Base-by-base conservation (phyloP, 2,113 vertebrate species). In the Calyptommatus sinebrachiatus region DNA sequence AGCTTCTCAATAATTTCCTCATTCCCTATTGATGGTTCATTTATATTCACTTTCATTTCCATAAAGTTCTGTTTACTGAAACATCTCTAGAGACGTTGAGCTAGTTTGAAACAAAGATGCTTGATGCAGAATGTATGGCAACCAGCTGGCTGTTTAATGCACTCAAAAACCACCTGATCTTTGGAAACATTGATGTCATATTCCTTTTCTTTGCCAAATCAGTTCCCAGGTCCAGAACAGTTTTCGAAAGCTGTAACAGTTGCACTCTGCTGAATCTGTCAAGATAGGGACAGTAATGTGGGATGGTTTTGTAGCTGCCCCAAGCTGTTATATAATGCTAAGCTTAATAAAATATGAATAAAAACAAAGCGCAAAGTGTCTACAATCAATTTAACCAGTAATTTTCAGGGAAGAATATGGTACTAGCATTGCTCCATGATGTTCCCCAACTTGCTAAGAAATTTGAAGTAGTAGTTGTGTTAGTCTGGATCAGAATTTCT, bases 161-260 rank as follows among this genome's bases (percentile, higher is more conserved):
- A 76, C 62, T 46, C n/a, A 62, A 79, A 48, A 79, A 45, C 50
- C 50, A 74, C 71, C 73, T 72, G 1, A 70, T 29, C 71, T 85
- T 85, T 62, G 31, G 75, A 35, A 77, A 89, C 53, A 77, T 73
- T 81, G 41, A 66, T 88, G 86, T 78, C 16, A 60, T 29, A 41
- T 76, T 61, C 10, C 41, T 4, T 69, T 57, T 35, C 48, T 81
- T 77, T 10, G 69, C 69, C 63, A 24, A 76, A 68, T 22, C 77
- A 71, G 79, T 65, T 78, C 57, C 46, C 62, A 76, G 20, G 76
- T 82, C 71, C 57, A 73, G 48, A 76, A 81, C 26, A 70, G 68
- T 63, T 82, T 78, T 73, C 48, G 68, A 78, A 84, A 80, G 57
- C 41, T 24, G 70, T 45, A 8, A 26, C 6, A 7, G 20, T 71